Evolutionary conservation across 2,888 invertebrate genomes (phyloP), one percentile per base, ranked within the genome.

Genomic region (Brenthis ino): DNA sequence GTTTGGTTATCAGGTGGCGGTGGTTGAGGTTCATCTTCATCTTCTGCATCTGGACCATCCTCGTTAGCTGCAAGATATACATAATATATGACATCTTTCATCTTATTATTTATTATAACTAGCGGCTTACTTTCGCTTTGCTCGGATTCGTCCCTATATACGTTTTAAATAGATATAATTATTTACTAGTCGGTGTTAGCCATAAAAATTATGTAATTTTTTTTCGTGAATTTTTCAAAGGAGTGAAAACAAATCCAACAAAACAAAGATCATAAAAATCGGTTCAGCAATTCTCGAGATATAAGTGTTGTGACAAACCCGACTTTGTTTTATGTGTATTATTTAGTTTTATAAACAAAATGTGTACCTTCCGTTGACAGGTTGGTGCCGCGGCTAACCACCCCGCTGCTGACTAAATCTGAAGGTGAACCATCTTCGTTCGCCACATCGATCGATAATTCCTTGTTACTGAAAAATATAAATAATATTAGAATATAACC

Each of bases 1-100:
- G 98, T 98, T 90, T 99, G 99, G 89, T 99, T 99, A 85, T 99
- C 99, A 1, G 97, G 96, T 14, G 96, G 95, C 57, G 96, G 95
- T 33, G 96, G 95, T 75, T 95, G 95, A 77, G 96, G 96, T 80
- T 97, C 96, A 72, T 97, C 96, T 77, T 96, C 96, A 68, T 95
- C 95, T 77, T 96, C 96, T 67, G 95, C 95, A 75, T 97, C 97
- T 0, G 91, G 93, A 0, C 93, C 93, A 72, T 93, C 93, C 79
- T 93, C 93, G 68, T 88, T 93, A 0, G 85, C 91, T 92, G 56
- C 8, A 50, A 16, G 0, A 43, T 24, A 65, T 4, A 13, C 6
- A 57, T 6, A 16, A 47, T 37, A 24, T 14, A 16, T n/a, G 48
- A 14, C 13, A 60, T 13, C 8, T 28, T 16, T 20, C 6, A 47